Evolutionary conservation across 2,797 vertebrate species (phyloP).

Genomic region (Zalophus californianus): DNA sequence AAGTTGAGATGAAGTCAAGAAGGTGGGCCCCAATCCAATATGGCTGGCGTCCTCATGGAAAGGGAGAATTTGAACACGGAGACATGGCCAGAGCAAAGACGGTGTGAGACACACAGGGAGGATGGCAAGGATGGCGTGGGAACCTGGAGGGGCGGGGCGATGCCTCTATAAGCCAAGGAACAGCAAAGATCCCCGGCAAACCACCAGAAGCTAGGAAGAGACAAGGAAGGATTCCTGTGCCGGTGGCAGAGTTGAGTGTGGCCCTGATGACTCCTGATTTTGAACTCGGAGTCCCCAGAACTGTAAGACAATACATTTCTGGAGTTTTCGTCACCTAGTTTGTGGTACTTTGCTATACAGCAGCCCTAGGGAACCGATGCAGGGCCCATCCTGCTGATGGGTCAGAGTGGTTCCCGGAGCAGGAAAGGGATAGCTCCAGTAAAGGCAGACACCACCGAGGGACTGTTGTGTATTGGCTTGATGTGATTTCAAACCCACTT

Average conservation of each 20-base stretch:
- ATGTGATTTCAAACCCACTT: neutral
- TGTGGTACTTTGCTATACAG: neutral
- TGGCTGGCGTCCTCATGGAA: neutral
- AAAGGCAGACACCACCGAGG: neutral
- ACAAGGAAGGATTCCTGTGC: neutral
- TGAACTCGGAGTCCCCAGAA: neutral
- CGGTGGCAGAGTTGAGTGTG: neutral
- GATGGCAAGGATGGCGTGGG: neutral
- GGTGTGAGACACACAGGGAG: neutral
- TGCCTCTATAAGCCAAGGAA: neutral
- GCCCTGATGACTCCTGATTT: neutral
- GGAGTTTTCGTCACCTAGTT: neutral
- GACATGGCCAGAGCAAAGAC: neutral
- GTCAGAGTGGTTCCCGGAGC: neutral
- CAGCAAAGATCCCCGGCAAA: neutral
- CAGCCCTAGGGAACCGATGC: neutral
- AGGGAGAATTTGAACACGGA: neutral
- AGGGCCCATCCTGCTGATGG: neutral
- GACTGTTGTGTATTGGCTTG: neutral
- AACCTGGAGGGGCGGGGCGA: neutral
- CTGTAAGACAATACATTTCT: neutral
- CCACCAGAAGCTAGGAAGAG: neutral
- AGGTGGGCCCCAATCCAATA: neutral
- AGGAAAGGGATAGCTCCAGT: neutral
- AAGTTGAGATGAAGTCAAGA: neutral